Percentiles rank a stretch among this genome's conserved stretches.
phyloP scores from a whole-genome alignment of 1,140 invertebrate species.

The Pygmarrhopalites habei region DNA sequence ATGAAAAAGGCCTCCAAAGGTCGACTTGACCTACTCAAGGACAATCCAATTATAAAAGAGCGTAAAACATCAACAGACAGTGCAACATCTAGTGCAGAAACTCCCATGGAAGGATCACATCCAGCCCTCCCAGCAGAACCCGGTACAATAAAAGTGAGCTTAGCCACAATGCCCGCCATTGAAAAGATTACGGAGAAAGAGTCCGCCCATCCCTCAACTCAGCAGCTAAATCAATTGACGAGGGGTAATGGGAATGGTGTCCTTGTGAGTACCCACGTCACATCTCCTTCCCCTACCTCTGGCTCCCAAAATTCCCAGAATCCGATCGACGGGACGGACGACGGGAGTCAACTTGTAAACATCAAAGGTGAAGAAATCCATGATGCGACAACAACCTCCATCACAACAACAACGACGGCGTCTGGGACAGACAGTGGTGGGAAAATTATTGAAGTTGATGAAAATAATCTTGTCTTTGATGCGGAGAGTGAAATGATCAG shows the following conservation, averaged over 20 bases:
- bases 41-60: conserved; percentile 29
- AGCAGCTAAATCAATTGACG: conserved; percentile 43
- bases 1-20: conserved; percentile 38
- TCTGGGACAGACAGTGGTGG: no score
- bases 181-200: conserved; percentile 92
- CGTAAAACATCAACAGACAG: conserved; percentile 35
- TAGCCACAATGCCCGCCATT: conserved; percentile 52
- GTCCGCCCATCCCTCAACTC: conserved; percentile 65
- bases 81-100: conserved; percentile 42
- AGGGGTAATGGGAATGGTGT: conserved; percentile 32
- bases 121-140: conserved; percentile 83
- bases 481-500: background rate
- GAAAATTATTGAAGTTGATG: background rate
- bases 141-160: conserved; percentile 43
- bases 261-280: background rate
- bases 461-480: conserved; percentile 6
- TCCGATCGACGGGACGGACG: no score
- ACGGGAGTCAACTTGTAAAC: no score
- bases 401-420: background rate
- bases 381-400: background rate
- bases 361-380: no score
- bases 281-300: no score
- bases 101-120: conserved; percentile 70
- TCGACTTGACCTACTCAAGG: conserved; percentile 31
- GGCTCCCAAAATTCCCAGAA: no score